These are phyloP conservation scores for Megalurothrips usitatus DNA, from an alignment of 2,888 invertebrate genomes.

Conservation along the genomic window DNA sequence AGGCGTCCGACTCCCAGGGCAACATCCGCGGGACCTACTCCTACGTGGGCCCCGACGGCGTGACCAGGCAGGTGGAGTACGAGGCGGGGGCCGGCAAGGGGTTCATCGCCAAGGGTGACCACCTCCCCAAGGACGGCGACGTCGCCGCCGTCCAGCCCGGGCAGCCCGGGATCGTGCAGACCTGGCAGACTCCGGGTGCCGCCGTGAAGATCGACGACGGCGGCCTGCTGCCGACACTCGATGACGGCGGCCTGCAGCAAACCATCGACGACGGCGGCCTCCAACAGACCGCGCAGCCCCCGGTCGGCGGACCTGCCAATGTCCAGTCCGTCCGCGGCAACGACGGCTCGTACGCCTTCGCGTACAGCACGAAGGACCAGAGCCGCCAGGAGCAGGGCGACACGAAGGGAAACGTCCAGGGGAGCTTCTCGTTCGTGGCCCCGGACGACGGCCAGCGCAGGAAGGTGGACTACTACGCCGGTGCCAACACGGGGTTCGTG, in stretches of 20 bases:
- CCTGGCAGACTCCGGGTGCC: not conserved
- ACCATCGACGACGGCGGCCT: not conserved
- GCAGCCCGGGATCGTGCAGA: conserved; percentile 17
- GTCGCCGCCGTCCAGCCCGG: not conserved
- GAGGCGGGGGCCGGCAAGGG: conserved; percentile 38
- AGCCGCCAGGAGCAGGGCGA: conserved; percentile 37
- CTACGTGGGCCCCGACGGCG: conserved; percentile 38
- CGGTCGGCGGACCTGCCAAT: not conserved
- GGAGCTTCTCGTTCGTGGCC: conserved; percentile 37
- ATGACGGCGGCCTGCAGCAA: not conserved
- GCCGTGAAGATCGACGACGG: not conserved
- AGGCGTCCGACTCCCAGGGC: conserved; percentile 58
- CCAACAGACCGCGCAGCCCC: not conserved
- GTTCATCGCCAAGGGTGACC: conserved; percentile 34
- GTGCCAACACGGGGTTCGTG: conserved; percentile 42
- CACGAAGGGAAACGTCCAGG: conserved; percentile 37
- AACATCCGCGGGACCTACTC: conserved; percentile 47
- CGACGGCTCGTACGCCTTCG: conserved; percentile 41
- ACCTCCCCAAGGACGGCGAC: conserved; percentile 2
- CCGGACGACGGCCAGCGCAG: conserved; percentile 35
- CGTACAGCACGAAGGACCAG: conserved; percentile 38
- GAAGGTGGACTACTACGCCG: conserved; percentile 40
- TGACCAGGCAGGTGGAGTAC: conserved; percentile 37
- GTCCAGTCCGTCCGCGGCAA: not conserved
- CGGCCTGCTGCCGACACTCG: not conserved